phyloP scores from a whole-genome alignment of 1,140 invertebrate genomes.

The Lordiphosa stackelbergi region DNA sequence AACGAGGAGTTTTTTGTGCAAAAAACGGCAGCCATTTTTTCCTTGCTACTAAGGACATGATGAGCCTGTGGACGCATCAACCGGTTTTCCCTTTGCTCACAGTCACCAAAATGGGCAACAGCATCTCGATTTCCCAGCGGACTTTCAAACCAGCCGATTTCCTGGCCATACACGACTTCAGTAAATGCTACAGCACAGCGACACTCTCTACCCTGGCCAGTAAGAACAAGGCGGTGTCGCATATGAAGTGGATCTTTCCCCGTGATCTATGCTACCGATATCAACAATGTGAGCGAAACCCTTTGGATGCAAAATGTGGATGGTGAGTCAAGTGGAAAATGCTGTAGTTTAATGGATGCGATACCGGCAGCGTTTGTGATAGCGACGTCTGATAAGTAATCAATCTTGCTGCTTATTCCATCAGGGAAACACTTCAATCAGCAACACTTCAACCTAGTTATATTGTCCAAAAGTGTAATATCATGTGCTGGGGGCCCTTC shows the following conservation, averaged over 20 bases:
- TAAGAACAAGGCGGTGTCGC: conserved; percentile 49
- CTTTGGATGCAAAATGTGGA: conserved; percentile 75
- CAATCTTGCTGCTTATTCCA: too few relatives aligned
- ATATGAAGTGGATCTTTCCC: conserved; percentile 76
- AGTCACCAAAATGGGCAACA: conserved; percentile 80
- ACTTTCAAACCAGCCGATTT: conserved; percentile 78
- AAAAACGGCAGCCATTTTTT: conserved; percentile 74
- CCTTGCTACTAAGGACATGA: conserved; percentile 82
- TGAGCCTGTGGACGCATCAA: conserved; percentile 90
- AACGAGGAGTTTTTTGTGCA: conserved; percentile 77
- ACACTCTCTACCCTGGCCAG: conserved; percentile 51
- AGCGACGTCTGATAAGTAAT: too few relatives aligned
- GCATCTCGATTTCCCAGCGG: conserved; percentile 81
- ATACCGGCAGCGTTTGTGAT: too few relatives aligned
- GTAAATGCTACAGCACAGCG: conserved; percentile 65
- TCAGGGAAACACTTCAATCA: too few relatives aligned
- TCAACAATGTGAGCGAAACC: conserved; percentile 68
- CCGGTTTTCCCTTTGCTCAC: conserved; percentile 86
- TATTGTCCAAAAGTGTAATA: too few relatives aligned
- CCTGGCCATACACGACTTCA: conserved; percentile 71
- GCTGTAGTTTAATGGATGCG: too few relatives aligned
- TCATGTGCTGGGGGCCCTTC: too few relatives aligned
- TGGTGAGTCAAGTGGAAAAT: conserved; percentile 54
- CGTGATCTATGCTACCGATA: conserved; percentile 72
- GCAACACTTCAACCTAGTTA: too few relatives aligned